These are phyloP conservation scores for Panopea generosa DNA, from an alignment of 2,888 invertebrate species.

Conservation along the genomic window DNA sequence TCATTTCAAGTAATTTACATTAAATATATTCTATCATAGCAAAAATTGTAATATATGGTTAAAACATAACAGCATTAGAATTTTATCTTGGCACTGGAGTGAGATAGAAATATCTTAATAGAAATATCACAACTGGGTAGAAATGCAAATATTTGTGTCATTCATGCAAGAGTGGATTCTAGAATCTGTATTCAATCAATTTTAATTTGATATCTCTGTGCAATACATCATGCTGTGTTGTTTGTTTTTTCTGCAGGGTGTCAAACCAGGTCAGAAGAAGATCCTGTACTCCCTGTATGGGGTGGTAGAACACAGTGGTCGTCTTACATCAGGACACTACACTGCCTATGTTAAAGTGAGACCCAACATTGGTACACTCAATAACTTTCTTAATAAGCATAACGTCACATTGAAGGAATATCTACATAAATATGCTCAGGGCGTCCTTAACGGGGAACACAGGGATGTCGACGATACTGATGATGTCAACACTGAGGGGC, in stretches of 20 bases:
- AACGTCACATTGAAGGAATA: constrained; percentile 68
- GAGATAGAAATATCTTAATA: too few relatives aligned
- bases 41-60: too few relatives aligned
- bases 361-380: constrained; percentile 69
- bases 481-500: constrained; percentile 69
- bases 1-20: too few relatives aligned
- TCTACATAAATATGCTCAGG: constrained; percentile 68
- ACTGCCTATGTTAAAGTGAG: constrained; percentile 96
- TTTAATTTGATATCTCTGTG: too few relatives aligned
- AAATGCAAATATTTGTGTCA: too few relatives aligned
- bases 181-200: too few relatives aligned
- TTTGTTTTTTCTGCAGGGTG: constrained; percentile 75
- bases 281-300: constrained; percentile 96
- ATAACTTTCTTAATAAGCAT: constrained; percentile 73
- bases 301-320: constrained; percentile 97
- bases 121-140: too few relatives aligned
- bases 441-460: constrained; percentile 50
- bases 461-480: constrained; percentile 55
- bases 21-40: too few relatives aligned
- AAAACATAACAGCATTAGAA: too few relatives aligned
- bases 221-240: too few relatives aligned
- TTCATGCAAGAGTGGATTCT: too few relatives aligned
- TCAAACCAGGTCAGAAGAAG: constrained; percentile 87
- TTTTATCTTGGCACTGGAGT: too few relatives aligned
- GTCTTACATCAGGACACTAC: constrained; percentile 95